These are phyloP conservation scores for Sapajus apella DNA, from an alignment of 2,113 vertebrate genomes.

Conservation along the genomic window DNA sequence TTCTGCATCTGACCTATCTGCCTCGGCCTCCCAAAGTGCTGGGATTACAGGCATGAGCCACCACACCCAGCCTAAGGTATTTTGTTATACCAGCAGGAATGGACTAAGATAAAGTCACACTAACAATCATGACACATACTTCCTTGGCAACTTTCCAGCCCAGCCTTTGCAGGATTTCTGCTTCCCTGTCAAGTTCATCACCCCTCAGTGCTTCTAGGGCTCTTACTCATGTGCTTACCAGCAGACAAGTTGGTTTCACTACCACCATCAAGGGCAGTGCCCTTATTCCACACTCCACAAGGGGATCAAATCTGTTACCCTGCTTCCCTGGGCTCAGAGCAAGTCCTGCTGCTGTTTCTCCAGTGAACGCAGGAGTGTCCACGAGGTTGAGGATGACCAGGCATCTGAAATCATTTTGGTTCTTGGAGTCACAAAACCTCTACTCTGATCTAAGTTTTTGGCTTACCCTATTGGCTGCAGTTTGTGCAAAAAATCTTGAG, in stretches of 20 bases:
- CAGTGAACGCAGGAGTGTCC: background rate
- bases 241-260: background rate
- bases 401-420: background rate
- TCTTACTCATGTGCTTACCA: background rate
- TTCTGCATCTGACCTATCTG: too few species aligned
- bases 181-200: background rate
- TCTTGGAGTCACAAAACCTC: background rate
- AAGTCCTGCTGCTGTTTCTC: background rate
- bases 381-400: rapidly evolving
- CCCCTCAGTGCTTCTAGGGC: background rate
- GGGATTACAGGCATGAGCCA: too few species aligned
- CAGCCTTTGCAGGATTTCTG: background rate
- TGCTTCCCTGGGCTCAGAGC: background rate
- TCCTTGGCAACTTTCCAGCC: background rate
- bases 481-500: background rate
- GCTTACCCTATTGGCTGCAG: background rate
- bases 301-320: background rate
- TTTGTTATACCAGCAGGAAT: background rate
- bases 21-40: too few species aligned
- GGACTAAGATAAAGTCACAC: background rate
- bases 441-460: background rate
- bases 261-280: background rate
- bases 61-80: background rate
- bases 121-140: background rate
- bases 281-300: background rate